Evolutionary conservation across 2,113 vertebrate genomes (phyloP), one percentile per base, ranked within the genome.

Genomic region (Chelonoidis abingdonii): DNA sequence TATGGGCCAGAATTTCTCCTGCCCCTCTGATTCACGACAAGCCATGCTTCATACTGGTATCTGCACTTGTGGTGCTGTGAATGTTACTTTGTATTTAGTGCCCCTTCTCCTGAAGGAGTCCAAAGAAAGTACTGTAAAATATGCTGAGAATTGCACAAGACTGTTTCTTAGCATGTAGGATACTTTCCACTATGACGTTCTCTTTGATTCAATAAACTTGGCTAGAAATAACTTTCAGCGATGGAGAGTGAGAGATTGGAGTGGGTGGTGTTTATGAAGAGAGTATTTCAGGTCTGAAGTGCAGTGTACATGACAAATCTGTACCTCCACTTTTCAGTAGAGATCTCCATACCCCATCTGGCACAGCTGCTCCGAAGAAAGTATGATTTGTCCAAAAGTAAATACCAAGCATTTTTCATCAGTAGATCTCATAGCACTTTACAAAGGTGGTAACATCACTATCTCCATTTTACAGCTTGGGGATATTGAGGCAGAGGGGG

Each of bases 191-290:
- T 44, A 65, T 83, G 79, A 8, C n/a, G 94, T 79, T 29, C 56
- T 35, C 44, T 88, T 87, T 84, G 52, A 56, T 72, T 84, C 84
- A 27, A 56, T 88, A 52, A 89, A 35, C 80, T 84, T 54, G 59
- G 59, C 57, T 86, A 86, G 52, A n/a, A 80, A 27, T 19, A 84
- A 96, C 31, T 62, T 62, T n/a, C 31, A 35, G 62, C 31, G 6
- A 62, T 31, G 31, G 31, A 65, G 16, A 95, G 19, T 72, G 79
- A 90, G 87, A n/a, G n/a, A 10, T 24, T n/a, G 35, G 35, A 8
- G 8, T 22, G 4, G 29, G 13, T 62, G 6, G 29, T 16, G 35
- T 72, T 72, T 38, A 72, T 2, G 16, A 72, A 86, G 69, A 72
- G 69, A 21, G n/a, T 19, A 86, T 72, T 38, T 54, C n/a, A 25